A percentile compares a stretch with the other conserved stretches of the same genome.
These are phyloP conservation scores for Monomorium pharaonis DNA, from an alignment of 1,140 invertebrate species.

Conservation along the genomic window DNA sequence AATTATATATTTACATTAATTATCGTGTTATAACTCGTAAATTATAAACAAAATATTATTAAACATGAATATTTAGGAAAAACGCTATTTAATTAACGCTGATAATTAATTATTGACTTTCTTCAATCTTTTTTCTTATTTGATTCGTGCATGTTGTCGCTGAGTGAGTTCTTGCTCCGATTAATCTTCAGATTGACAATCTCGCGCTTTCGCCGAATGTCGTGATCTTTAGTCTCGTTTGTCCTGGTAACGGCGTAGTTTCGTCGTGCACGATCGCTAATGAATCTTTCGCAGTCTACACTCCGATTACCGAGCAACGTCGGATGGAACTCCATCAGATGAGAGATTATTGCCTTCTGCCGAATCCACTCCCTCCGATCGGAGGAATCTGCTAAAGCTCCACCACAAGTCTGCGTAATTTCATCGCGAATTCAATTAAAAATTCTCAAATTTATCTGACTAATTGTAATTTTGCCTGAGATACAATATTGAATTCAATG, in stretches of 20 bases:
- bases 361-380: conserved; percentile 63
- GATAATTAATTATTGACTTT: background rate
- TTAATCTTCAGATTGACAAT: conserved; percentile 17
- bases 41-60: conserved; percentile 1
- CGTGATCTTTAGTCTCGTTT: background rate
- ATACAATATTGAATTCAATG: background rate
- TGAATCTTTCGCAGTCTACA: conserved; percentile 7
- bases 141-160: background rate
- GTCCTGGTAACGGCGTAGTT: conserved; percentile 17
- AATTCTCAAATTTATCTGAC: background rate
- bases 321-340: conserved; percentile 22
- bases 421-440: background rate
- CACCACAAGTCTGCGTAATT: conserved; percentile 57
- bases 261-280: background rate
- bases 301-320: conserved; percentile 13
- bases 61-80: background rate
- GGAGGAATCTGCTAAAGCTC: conserved; percentile 63
- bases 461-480: background rate
- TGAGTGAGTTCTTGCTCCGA: background rate
- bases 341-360: conserved; percentile 22
- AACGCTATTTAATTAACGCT: background rate
- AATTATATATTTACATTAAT: conserved; percentile 16
- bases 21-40: background rate
- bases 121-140: background rate
- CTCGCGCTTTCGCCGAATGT: background rate